Conservation (phyloP, 2,888 invertebrate species). For the Caradrina kadenii region DNA sequence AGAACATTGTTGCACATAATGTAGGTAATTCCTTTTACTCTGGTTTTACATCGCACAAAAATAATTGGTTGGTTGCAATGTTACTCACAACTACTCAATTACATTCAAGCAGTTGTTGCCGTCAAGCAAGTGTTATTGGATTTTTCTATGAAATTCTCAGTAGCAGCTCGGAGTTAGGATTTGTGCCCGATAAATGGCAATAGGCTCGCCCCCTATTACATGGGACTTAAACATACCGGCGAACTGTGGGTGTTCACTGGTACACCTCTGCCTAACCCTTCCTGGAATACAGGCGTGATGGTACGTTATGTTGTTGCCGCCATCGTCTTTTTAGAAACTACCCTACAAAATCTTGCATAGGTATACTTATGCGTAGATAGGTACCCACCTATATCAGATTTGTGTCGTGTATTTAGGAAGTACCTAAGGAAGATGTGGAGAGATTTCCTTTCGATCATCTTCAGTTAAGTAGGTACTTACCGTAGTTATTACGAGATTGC, state of each 20-base stretch:
- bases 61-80: neutral
- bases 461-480: slow-evolving; percentile 4
- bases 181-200: too few relatives aligned
- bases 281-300: too few relatives aligned
- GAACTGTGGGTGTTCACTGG: too few relatives aligned
- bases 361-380: neutral
- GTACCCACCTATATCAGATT: neutral
- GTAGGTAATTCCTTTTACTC: slow-evolving; percentile 7
- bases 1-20: slow-evolving; percentile 23
- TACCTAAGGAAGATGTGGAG: neutral
- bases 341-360: neutral
- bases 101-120: too few relatives aligned
- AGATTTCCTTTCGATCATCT: slow-evolving; percentile 2
- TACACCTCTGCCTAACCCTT: too few relatives aligned
- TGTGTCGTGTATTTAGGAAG: neutral
- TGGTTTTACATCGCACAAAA: slow-evolving; percentile 10
- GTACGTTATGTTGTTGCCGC: too few relatives aligned
- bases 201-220: too few relatives aligned
- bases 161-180: too few relatives aligned
- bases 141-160: too few relatives aligned
- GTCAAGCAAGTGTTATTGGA: too few relatives aligned
- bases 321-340: neutral
- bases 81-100: neutral
- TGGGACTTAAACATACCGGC: too few relatives aligned
- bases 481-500: slow-evolving; percentile 19